Evolutionary conservation across 1,140 invertebrate species (phyloP).

Genomic region (Protaetia brevitarsis): DNA sequence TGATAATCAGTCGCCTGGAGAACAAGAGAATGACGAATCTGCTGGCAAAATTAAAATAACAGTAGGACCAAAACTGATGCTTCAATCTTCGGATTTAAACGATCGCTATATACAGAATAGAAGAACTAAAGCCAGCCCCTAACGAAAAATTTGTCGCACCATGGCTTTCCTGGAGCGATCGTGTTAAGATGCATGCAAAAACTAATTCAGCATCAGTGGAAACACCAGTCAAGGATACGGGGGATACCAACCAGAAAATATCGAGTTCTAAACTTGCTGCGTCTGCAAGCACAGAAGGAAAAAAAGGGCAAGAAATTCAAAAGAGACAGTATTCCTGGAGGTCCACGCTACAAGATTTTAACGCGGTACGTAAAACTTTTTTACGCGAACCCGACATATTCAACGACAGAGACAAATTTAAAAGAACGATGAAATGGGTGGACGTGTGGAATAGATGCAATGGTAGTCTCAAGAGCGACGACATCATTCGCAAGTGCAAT

Average conservation of each 20-base stretch:
- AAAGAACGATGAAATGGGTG: neutral
- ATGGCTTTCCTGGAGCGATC: constrained; percentile 6
- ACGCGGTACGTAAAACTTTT: neutral
- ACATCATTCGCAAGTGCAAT: neutral
- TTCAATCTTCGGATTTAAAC: neutral
- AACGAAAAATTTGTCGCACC: constrained; percentile 14
- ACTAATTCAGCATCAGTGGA: neutral
- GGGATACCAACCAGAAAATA: no score
- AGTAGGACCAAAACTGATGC: constrained; percentile 5
- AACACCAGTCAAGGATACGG: no score
- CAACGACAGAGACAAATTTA: neutral
- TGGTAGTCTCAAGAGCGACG: neutral
- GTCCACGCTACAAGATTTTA: neutral
- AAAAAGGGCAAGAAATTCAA: neutral
- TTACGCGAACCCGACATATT: neutral
- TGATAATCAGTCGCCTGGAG: neutral
- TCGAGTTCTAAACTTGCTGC: no score
- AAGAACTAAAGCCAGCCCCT: neutral
- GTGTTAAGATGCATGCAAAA: neutral
- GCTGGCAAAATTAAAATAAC: neutral
- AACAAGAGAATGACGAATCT: neutral
- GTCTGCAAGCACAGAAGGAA: no score
- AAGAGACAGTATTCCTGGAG: neutral
- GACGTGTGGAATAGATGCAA: neutral
- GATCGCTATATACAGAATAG: neutral